Base-by-base conservation (phyloP, 1,140 invertebrate species). In the Samia ricini region DNA sequence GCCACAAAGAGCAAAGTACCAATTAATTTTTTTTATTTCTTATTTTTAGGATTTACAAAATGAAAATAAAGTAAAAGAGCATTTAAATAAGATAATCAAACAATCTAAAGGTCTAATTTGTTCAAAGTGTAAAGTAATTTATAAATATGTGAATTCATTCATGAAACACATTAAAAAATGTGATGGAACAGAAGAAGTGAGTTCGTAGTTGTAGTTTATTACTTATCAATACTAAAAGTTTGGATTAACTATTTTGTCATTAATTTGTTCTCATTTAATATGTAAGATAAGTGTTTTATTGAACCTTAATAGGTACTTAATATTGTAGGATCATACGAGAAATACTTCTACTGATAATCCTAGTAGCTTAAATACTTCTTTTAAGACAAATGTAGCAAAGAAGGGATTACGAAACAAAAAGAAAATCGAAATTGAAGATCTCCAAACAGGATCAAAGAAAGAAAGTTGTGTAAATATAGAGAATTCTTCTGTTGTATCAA, bases 11-110 rank as follows among this genome's bases (percentile, higher is more conserved):
- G 26, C 10, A 29, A 10, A 29, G 4, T 29, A 29, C 6, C 2
- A 29, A 29, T 29, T 2, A 2, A 29, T 8, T 29, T 10, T 29
- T n/a, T n/a, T n/a, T n/a, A n/a, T 29, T 29, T 8, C 10, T 8
- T 29, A 8, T 63, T 77, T 75, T 42, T 63, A 87, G 84, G 68
- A 84, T 78, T 23, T 77, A 2, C 57, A 68, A 12, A 66, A 83
- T 22, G 66, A 81, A 48, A 65, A 69, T 7, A 57, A 55, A 6
- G 59, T 80, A 24, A 59, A 51, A 2, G 51, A 74, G 15, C 71
- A 85, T 64, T 71, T 88, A 24, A 60, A 71, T 60, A 56, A 68
- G 4, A 73, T 80, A 20, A 58, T 60, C 19, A 72, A 70, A 54
- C 33, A 60, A 42, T 52, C 61, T 18, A 76, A 71, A 0, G 64